These are phyloP conservation scores for Mesorhabditis spiculigera DNA, from an alignment of 2,888 invertebrate genomes.

Conservation along the genomic window DNA sequence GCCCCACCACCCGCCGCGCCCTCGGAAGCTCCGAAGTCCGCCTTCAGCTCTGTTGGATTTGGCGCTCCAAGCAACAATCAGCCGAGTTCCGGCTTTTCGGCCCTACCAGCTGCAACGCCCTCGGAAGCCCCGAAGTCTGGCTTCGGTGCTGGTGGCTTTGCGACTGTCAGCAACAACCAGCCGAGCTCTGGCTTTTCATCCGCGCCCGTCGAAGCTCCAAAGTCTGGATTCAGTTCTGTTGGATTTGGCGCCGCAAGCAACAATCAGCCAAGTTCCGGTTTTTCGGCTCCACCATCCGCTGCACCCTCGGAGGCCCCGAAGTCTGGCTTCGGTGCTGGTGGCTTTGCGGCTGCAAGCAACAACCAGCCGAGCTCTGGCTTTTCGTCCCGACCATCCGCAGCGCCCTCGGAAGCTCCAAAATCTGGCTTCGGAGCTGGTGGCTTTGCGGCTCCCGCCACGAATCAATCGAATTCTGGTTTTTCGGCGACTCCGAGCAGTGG, in stretches of 20 bases:
- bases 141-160: conserved; percentile 11
- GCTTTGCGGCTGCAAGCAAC: not conserved
- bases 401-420: no score
- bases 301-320: not conserved
- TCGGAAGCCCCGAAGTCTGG: conserved; percentile 10
- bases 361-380: not conserved
- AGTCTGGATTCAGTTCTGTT: conserved; percentile 14
- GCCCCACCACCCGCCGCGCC: not conserved
- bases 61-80: not conserved
- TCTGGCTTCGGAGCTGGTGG: not conserved
- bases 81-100: not conserved
- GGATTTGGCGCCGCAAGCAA: conserved; percentile 16
- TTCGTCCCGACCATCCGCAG: not conserved
- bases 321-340: not conserved
- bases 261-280: not conserved
- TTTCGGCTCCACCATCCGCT: conserved; percentile 10
- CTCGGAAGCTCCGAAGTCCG: no score
- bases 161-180: conserved; percentile 7
- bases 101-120: no score
- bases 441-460: not conserved
- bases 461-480: not conserved
- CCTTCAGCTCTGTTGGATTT: not conserved
- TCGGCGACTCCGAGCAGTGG: conserved; percentile 7
- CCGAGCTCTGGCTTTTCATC: no score
- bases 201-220: conserved; percentile 13